Percentiles rank a stretch among this genome's conserved stretches.
These are phyloP conservation scores for Cheilosia vulpina DNA, from an alignment of 2,888 invertebrate species.

Conservation along the genomic window DNA sequence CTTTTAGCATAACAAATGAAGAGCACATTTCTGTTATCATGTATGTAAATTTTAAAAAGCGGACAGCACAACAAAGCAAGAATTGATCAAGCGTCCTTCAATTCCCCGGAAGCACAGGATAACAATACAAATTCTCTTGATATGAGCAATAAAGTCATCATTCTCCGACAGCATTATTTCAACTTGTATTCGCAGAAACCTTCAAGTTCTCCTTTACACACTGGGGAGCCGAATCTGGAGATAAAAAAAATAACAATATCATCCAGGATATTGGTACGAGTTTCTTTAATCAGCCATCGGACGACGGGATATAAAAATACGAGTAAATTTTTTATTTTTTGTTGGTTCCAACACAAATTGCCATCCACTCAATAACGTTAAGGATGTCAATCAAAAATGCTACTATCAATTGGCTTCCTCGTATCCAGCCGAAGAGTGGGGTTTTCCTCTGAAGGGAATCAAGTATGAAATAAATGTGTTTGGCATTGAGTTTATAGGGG, in stretches of 20 bases:
- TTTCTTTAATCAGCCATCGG: slow-evolving; percentile 50
- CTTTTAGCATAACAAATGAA: slow-evolving; percentile 54
- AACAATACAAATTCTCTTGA: slow-evolving; percentile 1
- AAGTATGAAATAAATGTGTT: slow-evolving; percentile 14
- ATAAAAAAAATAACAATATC: neutral
- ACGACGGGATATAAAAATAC: slow-evolving; percentile 17
- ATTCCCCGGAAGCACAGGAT: slow-evolving; percentile 10
- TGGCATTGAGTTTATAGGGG: neutral
- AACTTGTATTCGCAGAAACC: slow-evolving; percentile 14
- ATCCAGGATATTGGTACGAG: slow-evolving; percentile 38
- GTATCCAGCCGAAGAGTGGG: neutral
- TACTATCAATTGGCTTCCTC: slow-evolving; percentile 36
- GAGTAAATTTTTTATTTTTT: neutral
- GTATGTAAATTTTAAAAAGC: slow-evolving; percentile 1
- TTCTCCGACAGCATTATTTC: slow-evolving; percentile 27
- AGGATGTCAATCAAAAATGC: slow-evolving; percentile 58
- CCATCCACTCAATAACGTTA: slow-evolving; percentile 43
- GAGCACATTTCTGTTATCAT: slow-evolving; percentile 37
- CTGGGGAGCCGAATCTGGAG: neutral
- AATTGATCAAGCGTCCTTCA: neutral
- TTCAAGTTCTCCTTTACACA: neutral
- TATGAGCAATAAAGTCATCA: slow-evolving; percentile 29
- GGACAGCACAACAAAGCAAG: slow-evolving; percentile 5
- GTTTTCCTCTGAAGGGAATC: neutral
- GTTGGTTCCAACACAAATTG: slow-evolving; percentile 25